Evolutionary conservation across 1,140 invertebrate genomes (phyloP).

Genomic region (Sycophaga agraensis): DNA sequence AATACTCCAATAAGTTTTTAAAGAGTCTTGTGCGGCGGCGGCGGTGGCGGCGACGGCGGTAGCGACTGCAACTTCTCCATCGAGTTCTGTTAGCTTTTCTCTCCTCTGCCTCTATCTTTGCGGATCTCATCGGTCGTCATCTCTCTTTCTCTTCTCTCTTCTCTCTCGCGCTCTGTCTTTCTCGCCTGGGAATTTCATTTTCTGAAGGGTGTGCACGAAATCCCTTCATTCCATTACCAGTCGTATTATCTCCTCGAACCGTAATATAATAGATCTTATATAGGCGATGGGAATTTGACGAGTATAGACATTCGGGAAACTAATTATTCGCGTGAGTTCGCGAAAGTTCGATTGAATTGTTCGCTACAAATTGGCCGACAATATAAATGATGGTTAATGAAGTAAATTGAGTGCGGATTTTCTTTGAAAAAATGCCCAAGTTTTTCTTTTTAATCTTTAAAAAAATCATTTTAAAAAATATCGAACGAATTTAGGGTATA

Average conservation of each 20-base stretch:
- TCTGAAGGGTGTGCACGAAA: not conserved
- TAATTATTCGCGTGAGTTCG: slow-evolving; percentile 2
- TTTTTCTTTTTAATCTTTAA: too few relatives aligned
- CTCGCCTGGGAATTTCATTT: slow-evolving; percentile 22
- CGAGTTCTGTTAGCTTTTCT: slow-evolving; percentile 13
- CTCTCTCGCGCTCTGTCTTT: not conserved
- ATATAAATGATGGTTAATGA: too few relatives aligned
- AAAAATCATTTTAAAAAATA: too few relatives aligned
- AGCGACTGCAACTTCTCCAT: too few relatives aligned
- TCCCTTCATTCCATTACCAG: not conserved
- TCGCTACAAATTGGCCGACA: too few relatives aligned
- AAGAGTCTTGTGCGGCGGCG: slow-evolving; percentile 7
- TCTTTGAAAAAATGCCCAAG: too few relatives aligned
- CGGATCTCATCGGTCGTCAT: not conserved
- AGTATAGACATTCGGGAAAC: not conserved
- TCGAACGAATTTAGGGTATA: too few relatives aligned
- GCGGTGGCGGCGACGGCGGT: too few relatives aligned
- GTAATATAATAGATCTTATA: not conserved
- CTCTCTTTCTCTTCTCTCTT: not conserved
- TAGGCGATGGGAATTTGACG: not conserved
- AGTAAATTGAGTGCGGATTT: too few relatives aligned
- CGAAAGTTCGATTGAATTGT: not conserved
- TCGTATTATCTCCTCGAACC: not conserved
- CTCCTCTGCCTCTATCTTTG: not conserved
- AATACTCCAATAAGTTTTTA: slow-evolving; percentile 7